Conservation (phyloP, 2,797 vertebrate species). For the Cephalopachus bancanus region DNA sequence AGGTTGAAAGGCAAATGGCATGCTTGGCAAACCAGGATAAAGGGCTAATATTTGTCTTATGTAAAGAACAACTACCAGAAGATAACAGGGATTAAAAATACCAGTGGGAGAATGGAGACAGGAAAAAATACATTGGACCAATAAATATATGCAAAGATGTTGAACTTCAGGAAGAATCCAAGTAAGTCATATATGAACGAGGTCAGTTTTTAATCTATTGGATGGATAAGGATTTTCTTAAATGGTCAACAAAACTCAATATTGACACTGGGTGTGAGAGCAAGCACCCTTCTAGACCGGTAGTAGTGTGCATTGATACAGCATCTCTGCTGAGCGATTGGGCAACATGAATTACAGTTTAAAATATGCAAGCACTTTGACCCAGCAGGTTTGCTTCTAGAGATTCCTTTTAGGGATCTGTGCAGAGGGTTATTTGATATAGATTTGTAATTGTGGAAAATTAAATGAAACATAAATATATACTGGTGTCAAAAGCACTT, state of each 20-base stretch:
- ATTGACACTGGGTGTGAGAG: constrained; percentile 34
- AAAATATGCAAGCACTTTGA: constrained; percentile 48
- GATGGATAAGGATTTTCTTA: constrained; percentile 39
- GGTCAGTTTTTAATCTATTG: constrained; percentile 43
- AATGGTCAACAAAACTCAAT: constrained; percentile 46
- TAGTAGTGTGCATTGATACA: background rate
- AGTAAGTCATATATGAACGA: constrained; percentile 65
- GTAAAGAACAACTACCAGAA: constrained; percentile 13
- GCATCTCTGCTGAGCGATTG: background rate
- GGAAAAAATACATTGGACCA: background rate
- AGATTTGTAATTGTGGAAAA: constrained; percentile 20
- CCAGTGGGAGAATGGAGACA: constrained; percentile 5
- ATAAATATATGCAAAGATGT: constrained; percentile 46
- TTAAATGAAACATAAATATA: constrained; percentile 34
- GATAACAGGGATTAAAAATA: background rate
- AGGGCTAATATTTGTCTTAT: background rate
- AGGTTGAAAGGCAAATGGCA: background rate
- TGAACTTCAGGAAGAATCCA: constrained; percentile 60
- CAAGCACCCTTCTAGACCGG: background rate
- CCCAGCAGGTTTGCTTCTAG: background rate
- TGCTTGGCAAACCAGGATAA: background rate
- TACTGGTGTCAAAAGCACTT: background rate
- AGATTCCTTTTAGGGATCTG: background rate
- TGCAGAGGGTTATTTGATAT: background rate
- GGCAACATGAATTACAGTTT: background rate